Evolutionary conservation across 2,888 invertebrate genomes (phyloP).

Genomic region (Heliothis peltigera): DNA sequence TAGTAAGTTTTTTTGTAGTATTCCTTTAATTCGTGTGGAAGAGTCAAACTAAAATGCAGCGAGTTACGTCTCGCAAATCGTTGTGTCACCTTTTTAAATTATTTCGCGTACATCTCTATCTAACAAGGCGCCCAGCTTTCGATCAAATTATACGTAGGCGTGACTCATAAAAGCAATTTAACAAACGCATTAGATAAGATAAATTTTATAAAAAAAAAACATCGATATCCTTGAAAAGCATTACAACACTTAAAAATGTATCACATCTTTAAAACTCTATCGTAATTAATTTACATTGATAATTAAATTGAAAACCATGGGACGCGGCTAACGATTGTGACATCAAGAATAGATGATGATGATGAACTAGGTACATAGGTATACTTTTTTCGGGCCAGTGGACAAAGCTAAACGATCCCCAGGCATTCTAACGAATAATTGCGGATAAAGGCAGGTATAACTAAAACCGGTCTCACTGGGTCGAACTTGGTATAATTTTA

Average conservation of each 20-base stretch:
- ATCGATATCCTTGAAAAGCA: no score
- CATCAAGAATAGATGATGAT: background rate
- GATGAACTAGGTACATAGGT: background rate
- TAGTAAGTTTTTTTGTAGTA: slow-evolving; percentile 70
- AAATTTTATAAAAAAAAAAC: no score
- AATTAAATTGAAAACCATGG: background rate
- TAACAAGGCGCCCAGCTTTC: slow-evolving; percentile 2
- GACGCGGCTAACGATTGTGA: background rate
- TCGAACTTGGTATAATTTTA: slow-evolving; percentile 1
- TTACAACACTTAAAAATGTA: no score
- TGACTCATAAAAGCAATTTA: no score
- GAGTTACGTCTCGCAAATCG: slow-evolving; percentile 45
- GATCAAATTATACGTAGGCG: no score
- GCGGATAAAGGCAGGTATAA: slow-evolving; percentile 12
- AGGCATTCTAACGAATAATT: slow-evolving; percentile 8
- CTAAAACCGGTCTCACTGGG: slow-evolving; percentile 24
- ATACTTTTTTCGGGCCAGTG: background rate
- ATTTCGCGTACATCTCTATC: slow-evolving; percentile 22
- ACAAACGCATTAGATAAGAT: no score
- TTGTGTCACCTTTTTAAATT: slow-evolving; percentile 31
- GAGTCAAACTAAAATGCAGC: slow-evolving; percentile 57
- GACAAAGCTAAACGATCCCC: background rate
- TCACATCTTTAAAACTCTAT: background rate
- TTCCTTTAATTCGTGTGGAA: slow-evolving; percentile 67
- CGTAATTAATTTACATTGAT: background rate